These are phyloP conservation scores for Chymomyza amoena DNA, from an alignment of 2,888 invertebrate genomes.

Conservation along the genomic window DNA sequence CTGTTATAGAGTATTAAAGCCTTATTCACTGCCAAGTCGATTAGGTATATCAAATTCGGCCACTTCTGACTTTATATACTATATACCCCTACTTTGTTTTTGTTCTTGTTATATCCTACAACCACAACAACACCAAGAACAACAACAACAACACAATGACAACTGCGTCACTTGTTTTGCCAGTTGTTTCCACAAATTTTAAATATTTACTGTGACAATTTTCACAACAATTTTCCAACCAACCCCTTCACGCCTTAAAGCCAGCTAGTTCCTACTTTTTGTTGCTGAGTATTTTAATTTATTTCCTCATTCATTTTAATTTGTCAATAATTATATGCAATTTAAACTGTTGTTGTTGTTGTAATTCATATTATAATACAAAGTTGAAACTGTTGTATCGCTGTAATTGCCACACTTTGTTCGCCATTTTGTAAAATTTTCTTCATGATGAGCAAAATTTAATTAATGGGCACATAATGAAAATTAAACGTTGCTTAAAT, in stretches of 20 bases:
- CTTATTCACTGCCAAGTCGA: no score
- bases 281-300: constrained; percentile 6
- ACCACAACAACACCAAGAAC: background rate
- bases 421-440: background rate
- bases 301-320: constrained; percentile 10
- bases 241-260: no score
- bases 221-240: background rate
- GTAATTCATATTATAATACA: background rate
- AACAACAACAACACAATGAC: constrained; percentile 2
- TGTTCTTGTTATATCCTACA: background rate
- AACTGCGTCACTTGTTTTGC: constrained; percentile 27
- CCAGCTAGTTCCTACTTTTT: background rate
- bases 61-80: no score
- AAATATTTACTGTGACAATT: background rate
- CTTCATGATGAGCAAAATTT: background rate
- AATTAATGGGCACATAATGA: background rate
- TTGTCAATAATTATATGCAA: constrained; percentile 2
- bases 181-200: constrained; percentile 21
- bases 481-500: background rate
- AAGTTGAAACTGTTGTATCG: background rate
- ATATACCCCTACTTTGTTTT: background rate
- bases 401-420: background rate
- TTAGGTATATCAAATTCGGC: no score
- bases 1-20: no score
- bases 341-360: background rate